Percentiles rank a stretch among this genome's conserved stretches.
Conservation (phyloP, 2,888 invertebrate species). For the Tromatobia lineatoria region DNA sequence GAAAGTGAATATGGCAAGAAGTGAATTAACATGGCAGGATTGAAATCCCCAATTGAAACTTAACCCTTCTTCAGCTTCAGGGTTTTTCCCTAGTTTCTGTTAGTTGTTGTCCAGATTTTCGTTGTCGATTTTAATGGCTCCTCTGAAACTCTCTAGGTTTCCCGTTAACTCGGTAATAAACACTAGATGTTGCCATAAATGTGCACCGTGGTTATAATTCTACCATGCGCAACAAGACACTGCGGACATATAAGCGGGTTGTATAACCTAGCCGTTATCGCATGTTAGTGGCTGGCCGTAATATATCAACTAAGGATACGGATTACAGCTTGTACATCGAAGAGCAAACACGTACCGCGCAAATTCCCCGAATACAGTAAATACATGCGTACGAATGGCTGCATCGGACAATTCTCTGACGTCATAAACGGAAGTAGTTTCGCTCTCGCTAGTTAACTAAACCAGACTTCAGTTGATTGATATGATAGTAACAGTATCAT, state of each 20-base stretch:
- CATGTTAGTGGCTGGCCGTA: slow-evolving; percentile 36
- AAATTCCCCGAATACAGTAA: neutral
- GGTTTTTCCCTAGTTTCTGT: neutral
- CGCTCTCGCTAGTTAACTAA: too few species aligned
- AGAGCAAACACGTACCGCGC: neutral
- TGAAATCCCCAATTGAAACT: too few species aligned
- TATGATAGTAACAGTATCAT: too few species aligned
- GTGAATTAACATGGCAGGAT: too few species aligned
- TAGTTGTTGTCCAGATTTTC: neutral
- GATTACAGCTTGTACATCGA: neutral
- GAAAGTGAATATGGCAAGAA: too few species aligned
- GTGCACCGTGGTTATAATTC: neutral
- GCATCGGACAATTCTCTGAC: neutral
- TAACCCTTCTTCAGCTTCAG: too few species aligned
- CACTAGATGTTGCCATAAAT: neutral
- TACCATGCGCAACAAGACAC: neutral
- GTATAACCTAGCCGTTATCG: slow-evolving; percentile 25
- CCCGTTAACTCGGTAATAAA: neutral
- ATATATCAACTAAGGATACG: slow-evolving; percentile 14
- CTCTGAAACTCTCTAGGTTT: neutral
- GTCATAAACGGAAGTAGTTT: neutral
- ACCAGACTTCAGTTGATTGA: too few species aligned
- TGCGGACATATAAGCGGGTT: slow-evolving; percentile 15
- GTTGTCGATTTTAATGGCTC: neutral
- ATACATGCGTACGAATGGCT: neutral